Evolutionary conservation across 2,888 invertebrate genomes (phyloP), one percentile per base, ranked within the genome.

Genomic region (Cylloceria caligata): DNA sequence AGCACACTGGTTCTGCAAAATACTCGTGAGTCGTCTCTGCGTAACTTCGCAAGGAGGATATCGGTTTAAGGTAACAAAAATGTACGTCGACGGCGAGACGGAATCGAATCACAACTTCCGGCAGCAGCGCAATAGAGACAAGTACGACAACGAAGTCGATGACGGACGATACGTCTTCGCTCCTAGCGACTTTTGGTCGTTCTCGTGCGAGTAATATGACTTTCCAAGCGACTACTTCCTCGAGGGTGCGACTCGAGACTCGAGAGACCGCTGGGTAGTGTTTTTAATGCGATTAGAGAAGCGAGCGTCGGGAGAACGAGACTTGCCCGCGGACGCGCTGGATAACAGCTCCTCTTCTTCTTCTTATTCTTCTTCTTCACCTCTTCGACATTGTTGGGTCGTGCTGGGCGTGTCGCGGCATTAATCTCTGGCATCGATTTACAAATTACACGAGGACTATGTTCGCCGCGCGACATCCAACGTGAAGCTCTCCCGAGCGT

Each of bases 341-440:
- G 64, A 78, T 49, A 78, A 72, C 79, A 47, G 24, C n/a, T 72
- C 60, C 60, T 69, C 69, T 78, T 67, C 27, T 57, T 71, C 19
- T 57, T 39, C 36, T 30, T 68, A 34, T 57, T 30, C 36, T 65
- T 73, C 72, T 60, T 27, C 55, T 30, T 45, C 52, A 30, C 71
- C 45, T 57, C 49, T 65, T 16, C 39, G 47, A 24, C 34, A 21
- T 30, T 16, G 47, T 34, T 47, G 67, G 60, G 60, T 60, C 68
- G 69, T 80, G 68, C 65, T 81, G 81, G 88, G 88, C 84, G 87
- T 86, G 88, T 83, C 86, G 21, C 57, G 52, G 80, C 79, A 85
- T 86, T 85, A 87, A 86, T 84, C 86, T 83, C 73, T 68, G 75
- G 78, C 85, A 83, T 86, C 85, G 85, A 87, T 87, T 86, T 86